Evolutionary conservation across 2,113 vertebrate genomes (phyloP), one percentile per base, ranked within the genome.

Genomic region (Ahaetulla prasina): DNA sequence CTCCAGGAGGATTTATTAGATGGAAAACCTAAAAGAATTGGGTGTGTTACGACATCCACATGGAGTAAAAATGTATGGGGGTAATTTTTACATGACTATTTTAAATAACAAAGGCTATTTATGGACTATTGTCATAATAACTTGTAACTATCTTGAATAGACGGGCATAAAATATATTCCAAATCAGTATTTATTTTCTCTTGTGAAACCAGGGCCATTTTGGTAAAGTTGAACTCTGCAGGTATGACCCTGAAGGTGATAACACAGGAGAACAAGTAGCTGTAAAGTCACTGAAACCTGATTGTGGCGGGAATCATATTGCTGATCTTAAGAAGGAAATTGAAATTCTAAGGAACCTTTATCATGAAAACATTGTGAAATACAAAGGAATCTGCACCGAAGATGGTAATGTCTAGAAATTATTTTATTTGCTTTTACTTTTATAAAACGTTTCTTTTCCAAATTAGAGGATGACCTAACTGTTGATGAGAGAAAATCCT

Each of bases 381-480:
- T 99, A 99, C 94, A 99, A 99, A 92, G 99, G 99, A 63, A 99
- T 99, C 93, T 99, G 99, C 96, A 98, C 98, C 2, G 99, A 99
- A 90, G 99, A 99, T 2, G 99, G 99, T 99, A 96, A 97, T 55
- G 53, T 88, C 54, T 86, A n/a, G 20, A 74, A 85, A 39, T 85
- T 55, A n/a, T 27, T 85, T 22, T 60, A 89, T 49, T 89, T 35
- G 2, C 22, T 39, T 22, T 18, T 53, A 49, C 35, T 45, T 47
- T 57, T 49, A 11, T 45, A 27, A 9, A 25, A 39, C 50, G 52
- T 20, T 35, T 1, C 54, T 45, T 18, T 53, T 25, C 57, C 23
- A 60, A 50, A 87, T 43, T 39, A 50, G 10, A 90, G n/a, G 80
- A 18, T 49, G 43, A 16, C 45, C n/a, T 87, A 47, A 35, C 39